Evolutionary conservation across 2,888 invertebrate genomes (phyloP).

Genomic region (Acrocyrtus sp.): DNA sequence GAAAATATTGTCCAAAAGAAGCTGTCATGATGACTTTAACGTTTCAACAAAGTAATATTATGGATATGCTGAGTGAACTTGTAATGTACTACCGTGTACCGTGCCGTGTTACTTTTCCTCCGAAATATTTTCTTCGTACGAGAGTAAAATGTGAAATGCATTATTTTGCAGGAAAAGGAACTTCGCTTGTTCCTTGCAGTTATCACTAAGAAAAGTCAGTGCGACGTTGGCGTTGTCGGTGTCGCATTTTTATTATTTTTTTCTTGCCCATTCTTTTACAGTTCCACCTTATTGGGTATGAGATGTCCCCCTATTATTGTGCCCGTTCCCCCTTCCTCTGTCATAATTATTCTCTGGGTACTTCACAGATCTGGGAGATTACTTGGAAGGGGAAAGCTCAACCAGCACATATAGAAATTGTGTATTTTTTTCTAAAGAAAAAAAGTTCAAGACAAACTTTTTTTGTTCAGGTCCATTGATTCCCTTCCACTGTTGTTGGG

Average conservation of each 20-base stretch:
- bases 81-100: conserved; percentile 23
- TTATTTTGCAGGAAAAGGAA: no score
- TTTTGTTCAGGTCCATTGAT: conserved; percentile 60
- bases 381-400: conserved; percentile 2
- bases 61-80: conserved; percentile 35
- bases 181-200: no score
- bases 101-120: no score
- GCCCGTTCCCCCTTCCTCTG: neutral
- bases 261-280: conserved; percentile 37
- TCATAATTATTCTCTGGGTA: neutral
- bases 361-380: neutral
- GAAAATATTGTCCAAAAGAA: conserved; percentile 33
- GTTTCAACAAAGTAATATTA: conserved; percentile 42
- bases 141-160: no score
- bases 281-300: conserved; percentile 30
- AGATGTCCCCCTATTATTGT: neutral
- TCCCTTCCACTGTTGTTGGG: conserved; percentile 47
- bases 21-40: conserved; percentile 40
- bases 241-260: conserved; percentile 28
- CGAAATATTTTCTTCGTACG: no score
- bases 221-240: conserved; percentile 19
- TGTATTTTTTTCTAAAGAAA: conserved; percentile 33
- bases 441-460: conserved; percentile 50
- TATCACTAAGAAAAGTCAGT: no score
- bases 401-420: neutral